These are phyloP conservation scores for Bellardia bayeri DNA, from an alignment of 2,888 invertebrate species.

Conservation along the genomic window DNA sequence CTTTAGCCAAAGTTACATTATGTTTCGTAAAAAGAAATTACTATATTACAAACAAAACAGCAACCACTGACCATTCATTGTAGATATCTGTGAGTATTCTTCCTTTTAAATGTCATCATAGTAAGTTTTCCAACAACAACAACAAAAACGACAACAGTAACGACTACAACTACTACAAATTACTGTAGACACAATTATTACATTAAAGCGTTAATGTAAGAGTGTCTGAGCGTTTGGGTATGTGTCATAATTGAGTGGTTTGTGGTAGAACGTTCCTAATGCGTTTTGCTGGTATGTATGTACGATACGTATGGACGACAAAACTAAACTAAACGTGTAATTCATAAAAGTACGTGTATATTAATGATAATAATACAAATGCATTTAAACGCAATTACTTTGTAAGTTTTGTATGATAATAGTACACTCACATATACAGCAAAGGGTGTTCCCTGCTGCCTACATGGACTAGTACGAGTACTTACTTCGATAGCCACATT, in stretches of 20 bases:
- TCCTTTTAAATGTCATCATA: conserved; percentile 40
- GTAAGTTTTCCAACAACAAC: conserved; percentile 14
- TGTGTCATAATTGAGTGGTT: conserved; percentile 60
- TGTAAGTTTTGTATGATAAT: conserved; percentile 56
- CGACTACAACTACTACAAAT: conserved; percentile 31
- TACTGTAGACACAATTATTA: conserved; percentile 54
- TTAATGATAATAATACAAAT: conserved; percentile 69
- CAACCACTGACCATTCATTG: conserved; percentile 39
- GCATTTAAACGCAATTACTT: conserved; percentile 76
- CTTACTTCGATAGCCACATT: not conserved
- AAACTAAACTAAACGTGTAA: conserved; percentile 34
- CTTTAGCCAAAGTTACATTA: conserved; percentile 51
- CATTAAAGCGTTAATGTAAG: conserved; percentile 46
- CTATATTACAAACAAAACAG: conserved; percentile 30
- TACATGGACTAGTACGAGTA: too few relatives aligned
- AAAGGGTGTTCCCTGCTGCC: conserved; percentile 34
- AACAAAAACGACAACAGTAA: not conserved
- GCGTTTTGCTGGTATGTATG: conserved; percentile 19
- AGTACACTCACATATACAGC: not conserved
- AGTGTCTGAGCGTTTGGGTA: conserved; percentile 17
- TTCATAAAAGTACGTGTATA: conserved; percentile 62
- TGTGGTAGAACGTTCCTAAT: conserved; percentile 55
- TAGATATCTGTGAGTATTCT: conserved; percentile 21
- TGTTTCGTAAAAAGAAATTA: conserved; percentile 48
- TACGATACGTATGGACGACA: not conserved